Percentiles rank a stretch among this genome's conserved stretches.
These are phyloP conservation scores for Chrysogorgia sp. DNA, from an alignment of 92 coral and sea anemone genomes.

Conservation along the genomic window DNA sequence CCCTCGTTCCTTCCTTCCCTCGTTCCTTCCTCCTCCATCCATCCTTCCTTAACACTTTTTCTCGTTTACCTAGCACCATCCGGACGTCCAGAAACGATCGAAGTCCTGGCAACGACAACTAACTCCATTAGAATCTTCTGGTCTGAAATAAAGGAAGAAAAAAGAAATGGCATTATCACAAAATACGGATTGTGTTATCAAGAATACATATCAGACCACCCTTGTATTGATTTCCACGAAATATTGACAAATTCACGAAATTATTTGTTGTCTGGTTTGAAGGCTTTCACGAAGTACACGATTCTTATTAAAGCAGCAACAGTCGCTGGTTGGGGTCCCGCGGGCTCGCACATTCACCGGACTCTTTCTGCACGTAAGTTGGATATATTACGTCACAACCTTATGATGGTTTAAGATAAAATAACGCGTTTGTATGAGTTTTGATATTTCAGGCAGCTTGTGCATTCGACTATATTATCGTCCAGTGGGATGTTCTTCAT, in stretches of 20 bases:
- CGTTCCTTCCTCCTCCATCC: neutral
- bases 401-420: too few species aligned
- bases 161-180: constrained; percentile 30
- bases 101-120: constrained; percentile 18
- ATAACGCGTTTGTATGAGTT: too few species aligned
- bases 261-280: neutral
- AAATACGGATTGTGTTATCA: constrained; percentile 20
- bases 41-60: neutral
- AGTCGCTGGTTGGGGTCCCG: constrained; percentile 18
- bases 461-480: too few species aligned
- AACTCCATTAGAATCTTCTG: constrained; percentile 22
- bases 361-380: constrained; percentile 39
- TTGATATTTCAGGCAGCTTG: too few species aligned
- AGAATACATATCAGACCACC: neutral
- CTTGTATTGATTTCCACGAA: constrained; percentile 13
- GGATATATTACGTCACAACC: too few species aligned
- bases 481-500: too few species aligned
- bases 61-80: constrained; percentile 11
- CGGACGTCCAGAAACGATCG: constrained; percentile 24
- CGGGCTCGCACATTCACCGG: neutral
- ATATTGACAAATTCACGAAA: constrained; percentile 3
- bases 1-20: neutral
- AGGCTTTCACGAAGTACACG: constrained; percentile 14
- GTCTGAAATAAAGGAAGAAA: neutral
- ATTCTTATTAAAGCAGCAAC: constrained; percentile 28